phyloP scores from a whole-genome alignment of 2,113 vertebrate genomes.

The Channa maculata region DNA sequence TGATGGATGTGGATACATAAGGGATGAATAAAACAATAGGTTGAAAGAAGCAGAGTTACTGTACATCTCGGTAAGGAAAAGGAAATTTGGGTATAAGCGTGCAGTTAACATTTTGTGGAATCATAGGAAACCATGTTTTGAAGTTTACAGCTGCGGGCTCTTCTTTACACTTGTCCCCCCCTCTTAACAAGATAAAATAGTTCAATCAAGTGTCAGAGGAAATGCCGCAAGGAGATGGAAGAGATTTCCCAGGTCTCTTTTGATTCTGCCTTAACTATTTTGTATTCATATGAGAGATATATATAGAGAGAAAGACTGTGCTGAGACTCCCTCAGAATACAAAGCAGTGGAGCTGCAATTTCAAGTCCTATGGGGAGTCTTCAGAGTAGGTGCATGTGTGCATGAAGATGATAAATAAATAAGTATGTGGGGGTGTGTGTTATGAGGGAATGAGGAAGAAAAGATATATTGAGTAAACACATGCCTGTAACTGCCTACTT shows the following conservation, averaged over 20 bases:
- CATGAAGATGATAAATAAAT: conserved; percentile 63
- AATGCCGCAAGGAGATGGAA: conserved; percentile 48
- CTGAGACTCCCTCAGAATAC: conserved; percentile 65
- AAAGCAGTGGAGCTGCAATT: conserved; percentile 71
- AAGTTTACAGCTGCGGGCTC: conserved; percentile 51
- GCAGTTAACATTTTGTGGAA: conserved; percentile 28
- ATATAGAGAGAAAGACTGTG: conserved; percentile 51
- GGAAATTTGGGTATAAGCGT: conserved; percentile 17
- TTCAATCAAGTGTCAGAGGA: conserved; percentile 69
- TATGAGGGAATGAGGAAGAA: conserved; percentile 8
- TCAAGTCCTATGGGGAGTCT: conserved; percentile 64
- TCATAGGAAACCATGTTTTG: conserved; percentile 53
- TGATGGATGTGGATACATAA: not conserved
- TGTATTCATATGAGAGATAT: conserved; percentile 75
- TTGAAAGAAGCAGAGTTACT: conserved; percentile 24
- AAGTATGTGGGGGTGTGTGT: conserved; percentile 31
- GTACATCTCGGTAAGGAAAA: conserved; percentile 2
- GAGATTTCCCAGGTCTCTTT: conserved; percentile 54
- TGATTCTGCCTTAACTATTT: conserved; percentile 64
- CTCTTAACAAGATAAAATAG: conserved; percentile 68
- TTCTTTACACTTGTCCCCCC: conserved; percentile 50
- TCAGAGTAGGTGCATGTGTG: conserved; percentile 51
- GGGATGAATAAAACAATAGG: conserved; percentile 30
- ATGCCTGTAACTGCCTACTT: conserved; percentile 13
- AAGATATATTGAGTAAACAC: conserved; percentile 14